phyloP scores from a whole-genome alignment of 1,140 invertebrate species.

The Mercenaria mercenaria region DNA sequence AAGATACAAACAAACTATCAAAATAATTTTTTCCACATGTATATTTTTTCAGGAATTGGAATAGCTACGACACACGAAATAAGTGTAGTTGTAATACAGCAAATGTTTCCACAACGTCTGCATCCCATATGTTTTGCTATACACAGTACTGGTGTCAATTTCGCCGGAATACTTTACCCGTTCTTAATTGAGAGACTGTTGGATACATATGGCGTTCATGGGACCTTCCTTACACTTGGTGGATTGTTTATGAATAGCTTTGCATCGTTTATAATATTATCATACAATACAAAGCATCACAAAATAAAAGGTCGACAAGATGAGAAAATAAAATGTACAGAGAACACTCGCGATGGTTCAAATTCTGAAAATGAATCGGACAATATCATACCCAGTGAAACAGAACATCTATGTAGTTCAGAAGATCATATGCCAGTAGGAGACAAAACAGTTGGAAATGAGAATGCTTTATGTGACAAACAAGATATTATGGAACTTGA shows the following conservation, averaged over 20 bases:
- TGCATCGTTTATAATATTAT: not conserved
- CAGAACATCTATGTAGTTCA: no score
- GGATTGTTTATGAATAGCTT: slow-evolving; percentile 13
- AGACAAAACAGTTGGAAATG: not conserved
- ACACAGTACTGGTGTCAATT: not conserved
- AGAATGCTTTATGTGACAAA: not conserved
- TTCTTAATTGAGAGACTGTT: not conserved
- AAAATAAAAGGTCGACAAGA: not conserved
- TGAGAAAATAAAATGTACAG: not conserved
- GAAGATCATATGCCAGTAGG: no score
- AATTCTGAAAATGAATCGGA: not conserved
- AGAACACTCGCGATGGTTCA: no score
- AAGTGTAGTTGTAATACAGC: slow-evolving; percentile 5
- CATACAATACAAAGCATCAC: not conserved
- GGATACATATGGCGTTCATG: not conserved
- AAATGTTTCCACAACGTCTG: not conserved
- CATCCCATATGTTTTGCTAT: slow-evolving; percentile 20
- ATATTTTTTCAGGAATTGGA: slow-evolving; percentile 9
- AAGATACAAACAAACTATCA: no score
- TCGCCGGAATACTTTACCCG: not conserved
- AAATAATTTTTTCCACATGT: no score
- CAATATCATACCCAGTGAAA: no score
- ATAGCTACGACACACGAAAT: not conserved
- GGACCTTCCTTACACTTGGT: slow-evolving; percentile 9
- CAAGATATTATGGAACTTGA: not conserved